Evolutionary conservation across 1,140 invertebrate genomes (phyloP).

Genomic region (Anadara kagoshimensis): DNA sequence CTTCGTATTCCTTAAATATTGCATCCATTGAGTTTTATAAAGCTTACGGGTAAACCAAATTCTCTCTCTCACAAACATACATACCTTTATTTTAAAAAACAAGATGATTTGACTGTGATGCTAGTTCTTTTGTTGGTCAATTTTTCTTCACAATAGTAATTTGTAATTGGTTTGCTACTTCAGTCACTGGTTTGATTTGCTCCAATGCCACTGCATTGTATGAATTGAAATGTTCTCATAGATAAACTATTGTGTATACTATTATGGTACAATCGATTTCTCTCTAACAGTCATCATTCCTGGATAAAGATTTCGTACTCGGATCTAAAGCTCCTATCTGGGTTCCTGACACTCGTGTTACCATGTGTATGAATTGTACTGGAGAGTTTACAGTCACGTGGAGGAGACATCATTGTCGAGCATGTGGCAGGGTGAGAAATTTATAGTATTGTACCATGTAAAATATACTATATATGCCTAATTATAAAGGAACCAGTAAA

Average conservation of each 20-base stretch:
- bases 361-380: conserved; percentile 85
- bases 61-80: too few species aligned
- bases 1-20: background rate
- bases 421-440: conserved; percentile 81
- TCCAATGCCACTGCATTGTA: background rate
- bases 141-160: background rate
- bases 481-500: too few species aligned
- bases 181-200: background rate
- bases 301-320: conserved; percentile 62
- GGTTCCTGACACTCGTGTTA: conserved; percentile 82
- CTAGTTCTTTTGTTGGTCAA: background rate
- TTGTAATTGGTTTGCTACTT: background rate
- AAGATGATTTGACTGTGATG: background rate
- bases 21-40: too few species aligned
- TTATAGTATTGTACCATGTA: background rate
- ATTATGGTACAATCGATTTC: too few species aligned
- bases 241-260: too few species aligned
- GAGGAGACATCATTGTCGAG: conserved; percentile 84
- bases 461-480: too few species aligned
- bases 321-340: conserved; percentile 79
- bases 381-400: conserved; percentile 83
- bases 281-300: conserved; percentile 29
- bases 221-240: too few species aligned
- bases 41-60: too few species aligned
- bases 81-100: too few species aligned